Base-by-base conservation (phyloP, 2,888 invertebrate genomes). In the Pediacus dermestoides region DNA sequence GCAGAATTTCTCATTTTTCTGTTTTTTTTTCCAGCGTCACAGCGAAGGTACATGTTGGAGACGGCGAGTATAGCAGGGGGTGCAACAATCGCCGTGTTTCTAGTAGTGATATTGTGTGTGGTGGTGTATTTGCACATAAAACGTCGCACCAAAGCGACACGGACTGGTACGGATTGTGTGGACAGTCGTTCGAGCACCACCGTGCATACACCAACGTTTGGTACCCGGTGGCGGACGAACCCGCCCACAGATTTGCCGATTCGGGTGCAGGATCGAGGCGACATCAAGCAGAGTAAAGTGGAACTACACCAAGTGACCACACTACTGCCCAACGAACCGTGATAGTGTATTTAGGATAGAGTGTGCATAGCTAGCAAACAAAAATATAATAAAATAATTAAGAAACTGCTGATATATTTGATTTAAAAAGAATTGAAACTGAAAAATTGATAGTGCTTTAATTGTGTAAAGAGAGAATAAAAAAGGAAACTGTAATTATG, bases 51-150 rank as follows among this genome's bases (percentile, higher is more conserved):
- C 67, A 83, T 88, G 84, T 77, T 89, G 74, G 87, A 88, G 75
- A 88, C 85, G 63, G 89, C 89, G 63, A 85, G 86, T 68, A 88
- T 89, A 73, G 88, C 88, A 58, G 85, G 87, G 65, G 88, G 88
- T 65, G 88, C 85, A 61, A 84, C 84, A 53, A 74, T 81, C 66
- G 81, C 81, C 58, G 78, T 80, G 66, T 76, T 81, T 72, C 75
- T 81, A 63, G 80, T 80, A 60, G 77, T 81, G 70, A 76, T 80
- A 70, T 74, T 81, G 67, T 79, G 80, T 70, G 73, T 78, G 65
- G 77, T 77, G 63, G 76, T 78, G 60, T 81, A 80, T 72, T 73
- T 80, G 66, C 76, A 78, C 52, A 74, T 78, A 70, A 78, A 78
- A 67, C 75, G 78, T 62, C 74, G 74, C 61, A 62, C 69, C 41